Evolutionary conservation across 2,888 invertebrate species (phyloP), one percentile per base, ranked within the genome.

Genomic region (Drepanosiphum platanoidis): DNA sequence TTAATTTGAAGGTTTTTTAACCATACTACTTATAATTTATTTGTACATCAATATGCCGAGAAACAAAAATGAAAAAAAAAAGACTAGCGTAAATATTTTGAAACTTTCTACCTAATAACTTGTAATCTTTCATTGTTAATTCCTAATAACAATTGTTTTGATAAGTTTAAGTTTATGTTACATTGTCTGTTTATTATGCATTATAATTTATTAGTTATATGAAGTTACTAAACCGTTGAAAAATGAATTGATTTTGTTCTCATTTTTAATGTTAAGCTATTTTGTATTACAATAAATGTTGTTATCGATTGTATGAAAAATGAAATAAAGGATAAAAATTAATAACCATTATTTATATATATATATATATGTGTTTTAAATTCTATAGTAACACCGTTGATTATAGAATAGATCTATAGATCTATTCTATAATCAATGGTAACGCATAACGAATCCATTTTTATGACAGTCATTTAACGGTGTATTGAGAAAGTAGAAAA

Each of bases 121-220:
- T 58, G 15, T 81, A 71, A 27, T 71, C 5, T 80, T 27, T 79
- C 71, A 81, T 81, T 61, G 81, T 81, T 81, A 81, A 5, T 81
- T 27, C 8, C 27, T 81, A 61, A 30, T 42, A 72, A 61, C 52
- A 71, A 71, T 61, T 13, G 22, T 72, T 81, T 71, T 72, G n/a
- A 81, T 71, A 61, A 30, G 58, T 81, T 80, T 71, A 81, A 81
- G 81, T 81, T 81, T 81, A 81, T 70, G 71, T 61, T 81, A 81
- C 61, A 81, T 81, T 72, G 39, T 81, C 61, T 72, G 81, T 81
- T 81, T 72, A 61, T 81, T 81, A 81, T 52, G 68, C 68, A 79
- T 79, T 68, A 71, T 39, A 58, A 58, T 71, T 81, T 39, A 72
- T 61, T 39, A 71, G 79, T 68, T 71, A 71, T 39, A 52, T 5